Base-by-base conservation (phyloP, 1,140 invertebrate genomes). In the roundworm (Caenorhabditis elegans) region DNA sequence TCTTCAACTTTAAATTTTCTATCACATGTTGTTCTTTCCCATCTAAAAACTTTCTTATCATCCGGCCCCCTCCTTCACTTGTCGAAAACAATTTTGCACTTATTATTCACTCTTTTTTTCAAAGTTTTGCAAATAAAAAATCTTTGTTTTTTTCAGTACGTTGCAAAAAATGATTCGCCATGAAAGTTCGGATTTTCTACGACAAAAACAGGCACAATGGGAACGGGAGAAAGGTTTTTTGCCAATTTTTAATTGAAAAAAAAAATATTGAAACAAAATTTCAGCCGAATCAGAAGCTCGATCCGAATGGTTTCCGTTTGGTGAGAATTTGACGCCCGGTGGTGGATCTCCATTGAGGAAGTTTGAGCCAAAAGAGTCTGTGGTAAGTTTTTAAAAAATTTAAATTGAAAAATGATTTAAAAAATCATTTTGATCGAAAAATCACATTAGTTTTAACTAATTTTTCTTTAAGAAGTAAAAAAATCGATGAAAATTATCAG, bases 271-370 rank as follows among this genome's bases (percentile, higher is more conserved):
- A 17, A 39, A 39, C 43, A 55, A 2, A 1, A 3, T 70, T 70
- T 43, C 34, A 70, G 60, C 60, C 2, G 60, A 70, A 39, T 70
- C 60, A 2, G 34, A 70, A 70, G 39, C 34, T 39, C 60, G 34
- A 10, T n/a, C 60, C 1, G 60, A 70, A 70, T 70, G 60, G 60
- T 70, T 70, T 24, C 60, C 60, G 34, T 70, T 70, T 70, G 60
- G 60, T 0, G 60, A 70, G 8, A 70, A 70, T 24, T 22, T 31
- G 60, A 70, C 31, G 28, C 60, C 60, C 11, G 60, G 60, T 39
- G 60, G 60, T 22, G 60, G 60, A 31, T 70, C 60, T 19, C 60
- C 60, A 36, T 34, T 70, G 19, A 31, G 60, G 13, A 70, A 70
- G 22, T 70, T 70, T 70, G 60, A 39, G 11, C n/a, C 60, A 22